Base-by-base conservation (phyloP, 2,888 invertebrate genomes). In the Danaus chrysippus region DNA sequence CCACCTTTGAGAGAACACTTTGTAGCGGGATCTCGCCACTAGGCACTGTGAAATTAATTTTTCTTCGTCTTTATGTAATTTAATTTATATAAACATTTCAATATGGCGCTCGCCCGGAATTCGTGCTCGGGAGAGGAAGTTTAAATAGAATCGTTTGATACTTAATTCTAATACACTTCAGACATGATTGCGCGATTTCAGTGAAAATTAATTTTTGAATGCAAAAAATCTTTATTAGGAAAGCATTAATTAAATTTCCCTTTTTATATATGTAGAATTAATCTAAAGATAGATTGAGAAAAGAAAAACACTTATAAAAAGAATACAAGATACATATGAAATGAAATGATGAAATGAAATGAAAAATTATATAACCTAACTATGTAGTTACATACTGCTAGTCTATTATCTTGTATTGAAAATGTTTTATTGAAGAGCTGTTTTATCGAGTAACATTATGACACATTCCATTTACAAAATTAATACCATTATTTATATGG, bases 31-130 rank as follows among this genome's bases (percentile, higher is more conserved):
- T 83, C 83, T 82, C 83, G 86, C 88, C 89, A 90, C 89, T 90
- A 87, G 83, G 86, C 83, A 81, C 84, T 84, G 85, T 84, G 90
- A 91, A 91, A 91, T 91, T 91, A 91, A 91, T 91, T 91, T n/a
- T 91, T 90, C 88, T 91, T 90, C 91, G 90, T 90, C 91, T 90
- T 91, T 91, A 91, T 91, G 89, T 91, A 91, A 91, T 91, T 91
- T 89, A 91, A 91, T 91, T 91, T n/a, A n/a, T n/a, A 91, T 91
- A 91, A 91, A 90, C 91, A 91, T 91, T 91, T 91, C 91, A 90
- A 90, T 91, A 91, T 90, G 86, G 89, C 89, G 90, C 87, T 81
- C n/a, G n/a, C 83, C 76, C 87, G 86, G 88, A 89, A 87, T 88
- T 91, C 87, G 87, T 85, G 84, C 86, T 76, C 79, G 77, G 76